Base-by-base conservation (phyloP, 2,113 vertebrate species). In the Geococcyx californianus region DNA sequence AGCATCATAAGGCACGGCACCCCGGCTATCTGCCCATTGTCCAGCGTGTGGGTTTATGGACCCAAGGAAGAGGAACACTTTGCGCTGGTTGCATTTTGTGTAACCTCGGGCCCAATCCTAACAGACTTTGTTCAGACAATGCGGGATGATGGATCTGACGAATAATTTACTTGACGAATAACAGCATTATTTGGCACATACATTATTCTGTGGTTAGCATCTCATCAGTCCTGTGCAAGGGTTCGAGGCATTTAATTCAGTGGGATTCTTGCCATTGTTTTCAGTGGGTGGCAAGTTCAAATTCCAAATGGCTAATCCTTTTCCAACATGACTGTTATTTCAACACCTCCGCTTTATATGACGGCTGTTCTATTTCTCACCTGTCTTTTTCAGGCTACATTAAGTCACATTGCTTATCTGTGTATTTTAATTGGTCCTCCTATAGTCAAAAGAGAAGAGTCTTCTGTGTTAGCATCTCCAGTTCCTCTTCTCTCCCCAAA, bases 141-240 rank as follows among this genome's bases (percentile, higher is more conserved):
- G 44, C 49, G 83, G 72, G 56, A 85, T 95, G 93, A 95, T 88
- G 58, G 74, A 90, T 84, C 90, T 84, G 67, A 70, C 3, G 7
- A 95, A 87, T 93, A 87, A 94, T 94, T 95, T 67, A 87, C 38
- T 92, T 87, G 92, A 82, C 47, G 3, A 96, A 89, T 73, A 91
- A 70, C 60, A 82, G 63, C 67, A 68, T 92, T 84, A 88, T 93
- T 91, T 96, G 89, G 87, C 87, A 79, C 93, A 76, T 89, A 72
- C 6, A 0, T 90, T 68, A 75, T 62, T 86, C 60, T 86, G 5
- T 76, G 31, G 95, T 94, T 88, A 93, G 58, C 47, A n/a, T 87
- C 5, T 9, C 42, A 77, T 59, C 70, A 92, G 81, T 59, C 52
- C 72, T 42, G 51, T 81, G 59, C 59, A 68, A 91, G 51, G 66